These are phyloP conservation scores for Epinotia ramella DNA, from an alignment of 2,888 invertebrate genomes.

Conservation along the genomic window DNA sequence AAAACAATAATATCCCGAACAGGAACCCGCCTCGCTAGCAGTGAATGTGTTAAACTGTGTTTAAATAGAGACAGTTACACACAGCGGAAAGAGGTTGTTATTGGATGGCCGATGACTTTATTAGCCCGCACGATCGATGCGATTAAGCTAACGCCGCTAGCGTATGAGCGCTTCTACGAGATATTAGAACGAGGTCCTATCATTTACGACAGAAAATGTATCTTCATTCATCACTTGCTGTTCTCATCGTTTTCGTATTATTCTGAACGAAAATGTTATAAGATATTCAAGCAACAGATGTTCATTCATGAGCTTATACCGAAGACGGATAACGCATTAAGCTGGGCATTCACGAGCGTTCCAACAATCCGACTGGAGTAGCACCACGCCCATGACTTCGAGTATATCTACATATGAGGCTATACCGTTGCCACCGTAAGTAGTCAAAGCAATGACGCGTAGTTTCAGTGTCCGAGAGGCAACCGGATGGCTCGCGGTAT, in stretches of 20 bases:
- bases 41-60: too few relatives aligned
- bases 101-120: background rate
- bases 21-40: too few relatives aligned
- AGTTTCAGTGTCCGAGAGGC: too few relatives aligned
- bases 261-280: background rate
- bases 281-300: constrained; percentile 1
- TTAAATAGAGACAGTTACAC: background rate
- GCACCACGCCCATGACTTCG: too few relatives aligned
- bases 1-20: too few relatives aligned
- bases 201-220: background rate
- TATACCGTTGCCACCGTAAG: too few relatives aligned
- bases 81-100: background rate
- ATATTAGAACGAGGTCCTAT: background rate
- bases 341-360: background rate
- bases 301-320: background rate
- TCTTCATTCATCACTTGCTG: background rate
- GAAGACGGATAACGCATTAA: background rate
- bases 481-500: too few relatives aligned
- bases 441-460: too few relatives aligned
- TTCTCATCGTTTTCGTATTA: background rate
- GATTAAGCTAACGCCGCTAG: background rate
- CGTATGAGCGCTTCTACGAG: background rate
- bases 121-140: background rate
- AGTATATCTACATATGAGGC: too few relatives aligned
- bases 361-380: too few relatives aligned